These are phyloP conservation scores for Calliopsis andreniformis DNA, from an alignment of 1,140 invertebrate species.

Conservation along the genomic window DNA sequence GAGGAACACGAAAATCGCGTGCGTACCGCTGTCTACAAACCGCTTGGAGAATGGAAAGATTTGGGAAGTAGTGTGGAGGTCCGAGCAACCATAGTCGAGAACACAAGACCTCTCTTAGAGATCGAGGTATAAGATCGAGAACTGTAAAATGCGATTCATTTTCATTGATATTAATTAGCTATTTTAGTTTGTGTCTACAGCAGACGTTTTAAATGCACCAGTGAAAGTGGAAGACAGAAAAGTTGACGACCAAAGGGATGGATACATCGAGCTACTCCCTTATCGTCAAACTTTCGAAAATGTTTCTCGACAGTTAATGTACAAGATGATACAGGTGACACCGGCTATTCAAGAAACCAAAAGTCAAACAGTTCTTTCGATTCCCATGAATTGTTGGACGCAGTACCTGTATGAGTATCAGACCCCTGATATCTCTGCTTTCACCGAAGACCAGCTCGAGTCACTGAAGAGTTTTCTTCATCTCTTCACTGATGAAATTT, in stretches of 20 bases:
- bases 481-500: constrained; percentile 67
- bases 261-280: constrained; percentile 85
- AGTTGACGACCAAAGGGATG: constrained; percentile 83
- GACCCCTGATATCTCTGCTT: constrained; percentile 72
- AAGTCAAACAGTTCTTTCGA: constrained; percentile 85
- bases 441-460: constrained; percentile 79
- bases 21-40: constrained; percentile 84
- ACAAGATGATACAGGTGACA: constrained; percentile 72
- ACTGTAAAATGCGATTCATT: background rate
- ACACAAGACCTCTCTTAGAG: constrained; percentile 83
- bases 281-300: constrained; percentile 83
- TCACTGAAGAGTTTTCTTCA: constrained; percentile 70
- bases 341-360: constrained; percentile 78
- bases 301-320: constrained; percentile 75
- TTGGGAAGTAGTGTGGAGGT: constrained; percentile 86
- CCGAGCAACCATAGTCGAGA: constrained; percentile 80
- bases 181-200: constrained; percentile 38
- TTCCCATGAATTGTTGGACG: constrained; percentile 85
- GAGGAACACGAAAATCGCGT: constrained; percentile 84
- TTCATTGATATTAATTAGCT: constrained; percentile 31
- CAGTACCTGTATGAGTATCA: constrained; percentile 82
- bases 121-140: constrained; percentile 83
- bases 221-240: constrained; percentile 74
- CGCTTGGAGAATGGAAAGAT: constrained; percentile 82
- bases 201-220: constrained; percentile 58